Evolutionary conservation across 2,113 vertebrate species (phyloP), one percentile per base, ranked within the genome.

Genomic region (Festucalex cinctus): DNA sequence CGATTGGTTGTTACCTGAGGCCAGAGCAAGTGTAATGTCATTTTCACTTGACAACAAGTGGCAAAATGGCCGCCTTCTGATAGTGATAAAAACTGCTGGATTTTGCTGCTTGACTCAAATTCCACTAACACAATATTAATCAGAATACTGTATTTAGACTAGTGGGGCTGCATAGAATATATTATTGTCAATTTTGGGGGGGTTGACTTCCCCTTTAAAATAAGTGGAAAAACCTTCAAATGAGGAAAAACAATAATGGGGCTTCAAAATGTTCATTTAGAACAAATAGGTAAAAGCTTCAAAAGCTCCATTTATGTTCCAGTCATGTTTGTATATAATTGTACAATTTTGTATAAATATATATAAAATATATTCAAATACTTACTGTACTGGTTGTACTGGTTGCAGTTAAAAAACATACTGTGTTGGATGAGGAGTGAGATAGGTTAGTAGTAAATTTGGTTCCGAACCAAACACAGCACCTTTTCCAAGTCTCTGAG

Each of bases 261-360:
- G n/a, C 66, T 39, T 73, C 28, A 68, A 26, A 71, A 59, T 36
- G 63, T 71, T 80, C 20, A 77, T 48, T 17, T 75, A 71, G 76
- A 79, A 56, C 78, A 75, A 84, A 88, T 84, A 82, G 24, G 83
- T 83, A n/a, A 66, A 69, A 69, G 79, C 78, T 88, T 89, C 74
- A 82, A 60, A 89, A 88, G 78, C 43, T 79, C 67, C 72, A 74
- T 85, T 70, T 75, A 80, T 83, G 65, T 84, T 78, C 58, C 53
- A 78, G 76, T 65, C 68, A 63, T 86, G 68, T 70, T 69, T 90
- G 80, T 90, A 85, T 85, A 88, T 86, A 86, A 80, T 73, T 88
- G 84, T 89, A 88, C 70, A 78, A 82, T 85, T 85, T 85, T 91
- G 88, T 90, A 90, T 72, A 88, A 83, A 88, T 70, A 88, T 5